Conservation (phyloP, 2,113 vertebrate genomes). For the Gnathonemus longibarbis region DNA sequence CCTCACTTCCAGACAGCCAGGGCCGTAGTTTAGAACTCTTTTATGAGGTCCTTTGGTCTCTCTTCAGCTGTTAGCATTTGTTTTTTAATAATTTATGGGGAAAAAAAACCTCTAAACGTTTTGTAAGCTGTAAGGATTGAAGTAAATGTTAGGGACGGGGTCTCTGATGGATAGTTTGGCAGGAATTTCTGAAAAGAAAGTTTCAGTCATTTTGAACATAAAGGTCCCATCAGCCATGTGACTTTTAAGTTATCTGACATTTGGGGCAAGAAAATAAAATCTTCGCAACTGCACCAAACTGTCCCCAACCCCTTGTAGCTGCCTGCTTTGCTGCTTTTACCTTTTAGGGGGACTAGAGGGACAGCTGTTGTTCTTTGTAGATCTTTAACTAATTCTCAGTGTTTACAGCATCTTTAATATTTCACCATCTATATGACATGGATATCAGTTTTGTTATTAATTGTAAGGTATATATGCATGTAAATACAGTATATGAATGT, state of each 20-base stretch:
- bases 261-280: not conserved
- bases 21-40: conserved; percentile 40
- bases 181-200: not conserved
- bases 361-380: not conserved
- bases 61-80: conserved; percentile 9
- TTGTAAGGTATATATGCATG: not conserved
- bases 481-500: not conserved
- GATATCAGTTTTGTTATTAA: not conserved
- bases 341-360: not conserved
- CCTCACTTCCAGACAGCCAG: conserved; percentile 57
- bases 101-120: not conserved
- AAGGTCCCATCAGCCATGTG: not conserved
- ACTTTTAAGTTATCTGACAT: not conserved
- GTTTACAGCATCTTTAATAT: not conserved
- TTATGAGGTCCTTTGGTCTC: conserved; percentile 30
- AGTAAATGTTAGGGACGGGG: not conserved
- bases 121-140: not conserved
- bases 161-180: not conserved
- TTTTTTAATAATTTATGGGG: not conserved
- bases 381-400: not conserved
- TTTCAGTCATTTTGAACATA: not conserved
- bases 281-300: not conserved
- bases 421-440: not conserved
- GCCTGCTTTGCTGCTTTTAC: not conserved
- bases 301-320: not conserved